Evolutionary conservation across 2,797 vertebrate genomes (phyloP).

Genomic region (Morelia viridis): DNA sequence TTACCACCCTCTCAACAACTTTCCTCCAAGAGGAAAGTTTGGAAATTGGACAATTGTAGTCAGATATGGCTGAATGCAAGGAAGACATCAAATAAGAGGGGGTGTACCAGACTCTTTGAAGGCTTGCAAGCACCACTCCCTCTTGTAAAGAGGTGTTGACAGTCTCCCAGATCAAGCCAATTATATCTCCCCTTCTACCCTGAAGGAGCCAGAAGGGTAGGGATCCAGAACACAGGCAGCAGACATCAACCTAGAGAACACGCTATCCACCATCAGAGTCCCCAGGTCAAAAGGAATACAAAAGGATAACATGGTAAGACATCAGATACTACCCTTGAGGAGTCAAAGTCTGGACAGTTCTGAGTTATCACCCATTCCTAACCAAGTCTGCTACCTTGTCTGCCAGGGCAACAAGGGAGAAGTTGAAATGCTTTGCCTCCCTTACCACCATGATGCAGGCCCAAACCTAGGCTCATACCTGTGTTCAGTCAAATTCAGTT

Average conservation of each 20-base stretch:
- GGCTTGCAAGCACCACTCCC: neutral
- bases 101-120: neutral
- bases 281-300: no score
- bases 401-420: no score
- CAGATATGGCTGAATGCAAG: neutral
- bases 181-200: neutral
- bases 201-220: neutral
- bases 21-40: neutral
- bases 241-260: neutral
- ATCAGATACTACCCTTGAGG: neutral
- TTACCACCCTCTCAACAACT: neutral
- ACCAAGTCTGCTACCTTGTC: neutral
- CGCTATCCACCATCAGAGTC: no score
- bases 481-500: neutral
- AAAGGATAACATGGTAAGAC: neutral
- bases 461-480: neutral
- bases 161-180: neutral
- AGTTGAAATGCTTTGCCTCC: no score
- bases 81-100: neutral
- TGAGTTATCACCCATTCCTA: neutral
- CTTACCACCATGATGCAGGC: no score
- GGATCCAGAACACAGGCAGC: neutral
- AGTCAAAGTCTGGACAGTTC: neutral
- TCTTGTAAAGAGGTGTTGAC: neutral
- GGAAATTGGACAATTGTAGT: neutral